Evolutionary conservation across 2,797 vertebrate genomes (phyloP).

Genomic region (Sylvia borin): DNA sequence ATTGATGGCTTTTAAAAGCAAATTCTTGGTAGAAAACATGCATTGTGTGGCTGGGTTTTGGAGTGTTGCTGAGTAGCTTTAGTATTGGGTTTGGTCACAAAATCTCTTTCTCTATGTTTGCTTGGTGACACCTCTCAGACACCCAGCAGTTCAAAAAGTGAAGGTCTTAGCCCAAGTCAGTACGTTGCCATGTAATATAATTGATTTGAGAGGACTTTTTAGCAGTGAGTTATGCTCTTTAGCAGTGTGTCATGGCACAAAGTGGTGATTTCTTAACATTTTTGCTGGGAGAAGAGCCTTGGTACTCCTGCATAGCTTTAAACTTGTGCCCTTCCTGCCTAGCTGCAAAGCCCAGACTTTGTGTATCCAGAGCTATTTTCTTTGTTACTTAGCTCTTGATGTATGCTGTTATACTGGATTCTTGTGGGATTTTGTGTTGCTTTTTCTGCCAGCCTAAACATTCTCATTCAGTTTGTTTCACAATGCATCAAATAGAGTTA

Average conservation of each 20-base stretch:
- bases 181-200: not conserved
- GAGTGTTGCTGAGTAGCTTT: not conserved
- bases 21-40: not conserved
- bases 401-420: not conserved
- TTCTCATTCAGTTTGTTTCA: not conserved
- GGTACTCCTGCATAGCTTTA: not conserved
- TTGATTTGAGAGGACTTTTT: not conserved
- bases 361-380: not conserved
- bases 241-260: not conserved
- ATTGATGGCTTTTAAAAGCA: not conserved
- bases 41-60: not conserved
- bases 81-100: not conserved
- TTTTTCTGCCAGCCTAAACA: not conserved
- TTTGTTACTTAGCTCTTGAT: not conserved
- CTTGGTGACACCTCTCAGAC: not conserved
- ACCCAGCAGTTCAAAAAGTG: not conserved
- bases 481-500: slow-evolving; percentile 34
- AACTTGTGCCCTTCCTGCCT: not conserved
- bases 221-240: not conserved
- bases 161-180: not conserved
- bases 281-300: not conserved
- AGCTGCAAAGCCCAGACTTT: not conserved
- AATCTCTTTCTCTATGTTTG: not conserved
- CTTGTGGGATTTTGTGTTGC: slow-evolving; percentile 1
- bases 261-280: not conserved